Evolutionary conservation across 2,888 invertebrate genomes (phyloP), one percentile per base, ranked within the genome.

Genomic region (Sesamia inferens): DNA sequence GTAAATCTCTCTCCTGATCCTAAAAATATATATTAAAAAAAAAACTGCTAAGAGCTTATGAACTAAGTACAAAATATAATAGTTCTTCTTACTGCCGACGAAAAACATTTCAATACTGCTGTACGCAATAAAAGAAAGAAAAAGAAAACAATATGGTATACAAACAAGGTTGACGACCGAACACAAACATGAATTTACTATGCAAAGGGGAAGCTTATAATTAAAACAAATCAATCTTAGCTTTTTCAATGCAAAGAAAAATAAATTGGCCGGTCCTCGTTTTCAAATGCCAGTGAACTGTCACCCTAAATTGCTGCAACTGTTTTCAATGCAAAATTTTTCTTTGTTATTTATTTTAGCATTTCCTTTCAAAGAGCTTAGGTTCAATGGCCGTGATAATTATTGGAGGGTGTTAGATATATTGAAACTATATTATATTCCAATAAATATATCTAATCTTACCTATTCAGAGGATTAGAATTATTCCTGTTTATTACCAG

Each of bases 221-320:
- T 82, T 82, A 68, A 58, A 70, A 76, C 22, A 77, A 76, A 81
- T 58, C 64, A 76, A 70, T 66, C 66, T 63, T 22, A 16, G 31
- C 47, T 22, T 58, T 71, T 67, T 61, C 58, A 59, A 75, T 55
- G 63, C 31, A 83, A 76, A 71, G n/a, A 10, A 47, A 62, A 31
- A 59, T 0, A 54, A 75, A 71, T 58, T 65, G 44, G 63, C 39
- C 42, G 55, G 59, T 54, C n/a, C 31, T 24, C 59, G 70, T 69
- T 82, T 55, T 58, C 54, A 11, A 71, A 76, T 63, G 76, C 58
- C 84, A 72, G 47, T 84, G 84, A 83, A 61, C 84, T 80, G n/a
- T 11, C n/a, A 65, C 39, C 22, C 57, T 55, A 61, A 77, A 81
- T 81, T 22, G 68, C 39, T 47, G 42, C 42, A 74, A 42, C 54